Evolutionary conservation across 2,113 vertebrate species (phyloP).

Genomic region (Sphyrna mokarran): DNA sequence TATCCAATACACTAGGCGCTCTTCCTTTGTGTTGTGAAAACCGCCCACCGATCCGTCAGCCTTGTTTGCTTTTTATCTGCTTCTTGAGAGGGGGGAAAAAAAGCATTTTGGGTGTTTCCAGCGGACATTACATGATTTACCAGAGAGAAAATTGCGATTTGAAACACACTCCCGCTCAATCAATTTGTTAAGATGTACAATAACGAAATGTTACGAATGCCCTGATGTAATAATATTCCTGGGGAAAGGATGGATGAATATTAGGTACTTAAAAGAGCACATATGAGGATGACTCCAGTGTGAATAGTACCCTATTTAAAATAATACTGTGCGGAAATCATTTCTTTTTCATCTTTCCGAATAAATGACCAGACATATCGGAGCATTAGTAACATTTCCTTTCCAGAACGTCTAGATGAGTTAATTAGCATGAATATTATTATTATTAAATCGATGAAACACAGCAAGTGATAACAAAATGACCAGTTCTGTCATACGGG

Average conservation of each 20-base stretch:
- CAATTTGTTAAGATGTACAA: neutral
- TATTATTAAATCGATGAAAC: constrained; percentile 6
- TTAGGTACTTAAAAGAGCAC: neutral
- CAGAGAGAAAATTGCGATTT: neutral
- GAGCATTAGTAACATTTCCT: neutral
- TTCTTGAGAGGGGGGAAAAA: neutral
- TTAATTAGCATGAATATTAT: neutral
- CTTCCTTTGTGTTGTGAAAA: neutral
- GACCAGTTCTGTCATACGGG: neutral
- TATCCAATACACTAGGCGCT: constrained; percentile 3
- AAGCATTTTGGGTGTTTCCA: neutral
- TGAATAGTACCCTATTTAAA: neutral
- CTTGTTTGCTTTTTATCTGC: constrained; percentile 28
- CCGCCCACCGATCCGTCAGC: constrained; percentile 27
- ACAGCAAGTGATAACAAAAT: neutral
- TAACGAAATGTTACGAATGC: neutral
- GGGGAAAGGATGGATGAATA: neutral
- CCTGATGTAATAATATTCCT: neutral
- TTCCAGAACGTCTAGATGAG: neutral
- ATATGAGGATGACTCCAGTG: neutral
- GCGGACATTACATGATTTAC: neutral
- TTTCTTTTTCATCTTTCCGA: neutral
- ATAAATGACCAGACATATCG: neutral
- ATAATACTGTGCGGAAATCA: neutral
- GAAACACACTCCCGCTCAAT: neutral